phyloP scores from a whole-genome alignment of 2,113 vertebrate genomes.

The Menidia beryllina region DNA sequence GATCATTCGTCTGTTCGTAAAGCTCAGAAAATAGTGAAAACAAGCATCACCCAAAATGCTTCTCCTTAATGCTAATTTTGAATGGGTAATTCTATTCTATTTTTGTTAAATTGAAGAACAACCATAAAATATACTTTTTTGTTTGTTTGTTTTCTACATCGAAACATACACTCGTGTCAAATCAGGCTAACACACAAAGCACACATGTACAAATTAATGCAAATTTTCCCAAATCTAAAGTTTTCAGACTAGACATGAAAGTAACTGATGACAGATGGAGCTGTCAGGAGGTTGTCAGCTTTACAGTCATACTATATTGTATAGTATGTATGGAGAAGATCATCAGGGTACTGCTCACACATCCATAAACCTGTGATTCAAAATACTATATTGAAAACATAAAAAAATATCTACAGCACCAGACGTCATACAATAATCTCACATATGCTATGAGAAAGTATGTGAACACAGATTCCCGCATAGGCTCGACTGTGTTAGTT shows the following conservation, averaged over 20 bases:
- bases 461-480: not conserved
- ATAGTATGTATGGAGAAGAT: constrained; percentile 9
- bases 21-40: constrained; percentile 38
- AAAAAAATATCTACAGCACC: too few relatives aligned
- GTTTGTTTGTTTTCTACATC: not conserved
- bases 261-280: constrained; percentile 54
- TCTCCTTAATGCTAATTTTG: not conserved
- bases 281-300: constrained; percentile 48
- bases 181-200: not conserved
- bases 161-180: not conserved
- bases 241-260: constrained; percentile 10
- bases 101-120: not conserved
- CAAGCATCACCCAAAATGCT: not conserved
- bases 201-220: not conserved
- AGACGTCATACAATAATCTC: too few relatives aligned
- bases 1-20: constrained; percentile 28
- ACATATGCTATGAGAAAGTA: too few relatives aligned
- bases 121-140: too few relatives aligned
- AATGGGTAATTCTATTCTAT: not conserved
- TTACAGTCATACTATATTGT: not conserved
- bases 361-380: not conserved
- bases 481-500: not conserved
- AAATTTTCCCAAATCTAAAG: not conserved
- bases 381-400: too few relatives aligned
- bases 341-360: not conserved